Conservation (phyloP, 2,888 invertebrate genomes). For the Watsonalla binaria region DNA sequence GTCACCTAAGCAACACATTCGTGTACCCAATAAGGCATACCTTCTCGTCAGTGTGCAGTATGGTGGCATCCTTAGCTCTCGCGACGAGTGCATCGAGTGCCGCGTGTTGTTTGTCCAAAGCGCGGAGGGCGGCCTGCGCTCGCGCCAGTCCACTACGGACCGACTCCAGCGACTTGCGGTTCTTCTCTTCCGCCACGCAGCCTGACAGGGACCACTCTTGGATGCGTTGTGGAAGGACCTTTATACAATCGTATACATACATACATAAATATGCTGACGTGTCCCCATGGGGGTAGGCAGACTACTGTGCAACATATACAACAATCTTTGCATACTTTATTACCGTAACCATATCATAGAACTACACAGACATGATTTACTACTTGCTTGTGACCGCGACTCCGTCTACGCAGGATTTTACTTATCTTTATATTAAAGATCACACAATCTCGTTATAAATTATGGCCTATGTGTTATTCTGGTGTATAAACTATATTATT, state of each 20-base stretch:
- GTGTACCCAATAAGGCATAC: slow-evolving; percentile 18
- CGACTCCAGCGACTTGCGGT: slow-evolving; percentile 81
- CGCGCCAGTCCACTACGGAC: slow-evolving; percentile 89
- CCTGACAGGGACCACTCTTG: slow-evolving; percentile 95
- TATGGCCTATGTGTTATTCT: no score
- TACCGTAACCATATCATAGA: no score
- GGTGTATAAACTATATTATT: no score
- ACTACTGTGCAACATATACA: no score
- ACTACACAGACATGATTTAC: no score
- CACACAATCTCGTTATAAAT: no score
- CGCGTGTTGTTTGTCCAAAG: slow-evolving; percentile 86
- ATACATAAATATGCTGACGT: no score
- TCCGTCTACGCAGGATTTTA: no score
- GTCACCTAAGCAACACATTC: neutral
- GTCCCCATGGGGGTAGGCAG: no score
- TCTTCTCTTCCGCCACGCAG: slow-evolving; percentile 92
- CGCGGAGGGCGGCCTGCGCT: slow-evolving; percentile 87
- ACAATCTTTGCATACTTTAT: no score
- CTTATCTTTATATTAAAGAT: no score
- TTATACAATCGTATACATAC: slow-evolving; percentile 13
- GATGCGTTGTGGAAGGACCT: slow-evolving; percentile 92
- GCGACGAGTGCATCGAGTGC: slow-evolving; percentile 90
- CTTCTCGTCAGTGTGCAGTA: slow-evolving; percentile 79
- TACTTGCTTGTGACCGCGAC: no score
- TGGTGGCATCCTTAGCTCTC: slow-evolving; percentile 83